Evolutionary conservation across 1,140 invertebrate species (phyloP).

Genomic region (Caenorhabditis inopinata): DNA sequence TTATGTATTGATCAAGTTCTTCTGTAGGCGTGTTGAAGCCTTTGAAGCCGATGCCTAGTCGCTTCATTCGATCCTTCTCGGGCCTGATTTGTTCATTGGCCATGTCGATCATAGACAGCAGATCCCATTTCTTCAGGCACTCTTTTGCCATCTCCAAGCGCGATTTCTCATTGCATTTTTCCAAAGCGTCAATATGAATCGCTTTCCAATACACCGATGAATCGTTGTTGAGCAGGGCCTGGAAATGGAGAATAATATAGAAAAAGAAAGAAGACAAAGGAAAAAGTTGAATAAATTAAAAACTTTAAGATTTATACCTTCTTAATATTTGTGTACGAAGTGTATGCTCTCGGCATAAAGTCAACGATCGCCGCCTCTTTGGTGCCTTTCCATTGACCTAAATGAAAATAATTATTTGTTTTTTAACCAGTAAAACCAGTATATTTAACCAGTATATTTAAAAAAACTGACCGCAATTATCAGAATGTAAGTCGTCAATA

Average conservation of each 20-base stretch:
- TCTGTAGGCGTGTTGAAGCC: background rate
- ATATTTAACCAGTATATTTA: background rate
- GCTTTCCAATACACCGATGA: background rate
- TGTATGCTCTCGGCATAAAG: conserved; percentile 12
- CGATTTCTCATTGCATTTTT: background rate
- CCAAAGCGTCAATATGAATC: background rate
- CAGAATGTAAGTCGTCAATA: background rate
- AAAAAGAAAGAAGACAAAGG: no score
- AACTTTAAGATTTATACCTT: no score
- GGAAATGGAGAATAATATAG: background rate
- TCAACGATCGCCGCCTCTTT: conserved; percentile 5
- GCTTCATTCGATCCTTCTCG: background rate
- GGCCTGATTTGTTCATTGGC: background rate
- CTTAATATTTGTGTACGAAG: background rate
- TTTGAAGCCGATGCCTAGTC: no score
- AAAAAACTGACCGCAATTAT: conserved; percentile 20
- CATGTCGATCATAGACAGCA: background rate
- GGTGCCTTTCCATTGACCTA: conserved; percentile 1
- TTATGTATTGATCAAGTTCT: conserved; percentile 18
- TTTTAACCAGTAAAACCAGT: background rate
- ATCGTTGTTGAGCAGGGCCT: background rate
- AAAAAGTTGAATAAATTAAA: no score
- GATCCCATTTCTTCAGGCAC: background rate
- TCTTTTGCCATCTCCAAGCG: background rate
- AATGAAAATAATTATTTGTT: background rate